Conservation (phyloP, 1,140 invertebrate species). For the Drosophila nigrodunni region DNA sequence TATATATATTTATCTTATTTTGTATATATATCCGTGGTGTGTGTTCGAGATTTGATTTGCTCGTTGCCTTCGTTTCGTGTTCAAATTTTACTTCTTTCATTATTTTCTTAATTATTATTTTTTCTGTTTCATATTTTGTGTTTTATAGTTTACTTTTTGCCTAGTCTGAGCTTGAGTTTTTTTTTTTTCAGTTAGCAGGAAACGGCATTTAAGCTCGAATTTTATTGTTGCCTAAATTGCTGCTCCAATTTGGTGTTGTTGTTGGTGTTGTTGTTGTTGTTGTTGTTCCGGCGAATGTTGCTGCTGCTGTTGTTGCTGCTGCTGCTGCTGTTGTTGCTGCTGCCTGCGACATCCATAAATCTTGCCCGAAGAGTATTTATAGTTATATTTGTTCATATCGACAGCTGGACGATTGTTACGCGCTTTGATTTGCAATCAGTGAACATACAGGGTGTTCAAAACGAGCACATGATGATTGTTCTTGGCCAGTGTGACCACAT, state of each 20-base stretch:
- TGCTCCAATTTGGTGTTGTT: conserved; percentile 16
- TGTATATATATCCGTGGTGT: conserved; percentile 1
- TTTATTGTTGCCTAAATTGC: conserved; percentile 24
- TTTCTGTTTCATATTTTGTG: conserved; percentile 2
- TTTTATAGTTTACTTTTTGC: conserved; percentile 14
- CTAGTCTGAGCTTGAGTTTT: conserved; percentile 12
- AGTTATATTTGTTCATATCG: conserved; percentile 76
- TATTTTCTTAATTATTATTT: neutral
- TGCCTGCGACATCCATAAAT: conserved; percentile 67
- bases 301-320: conserved; percentile 18
- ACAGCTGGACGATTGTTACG: conserved; percentile 74
- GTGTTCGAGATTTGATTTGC: conserved; percentile 35
- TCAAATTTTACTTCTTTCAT: conserved; percentile 1
- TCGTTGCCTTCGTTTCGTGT: conserved; percentile 15
- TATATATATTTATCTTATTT: neutral
- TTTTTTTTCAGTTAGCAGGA: too few relatives aligned
- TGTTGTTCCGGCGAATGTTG: conserved; percentile 26
- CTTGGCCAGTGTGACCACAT: conserved; percentile 98
- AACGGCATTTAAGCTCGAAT: conserved; percentile 21
- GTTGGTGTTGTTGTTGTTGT: conserved; percentile 11
- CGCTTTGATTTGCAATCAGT: conserved; percentile 87
- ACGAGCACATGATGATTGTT: conserved; percentile 99
- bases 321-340: conserved; percentile 38
- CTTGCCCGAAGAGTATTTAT: conserved; percentile 74
- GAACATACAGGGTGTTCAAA: conserved; percentile 97